Percentiles rank a stretch among this genome's conserved stretches.
Conservation (phyloP, 1,140 invertebrate species). For the Platyura marginata region DNA sequence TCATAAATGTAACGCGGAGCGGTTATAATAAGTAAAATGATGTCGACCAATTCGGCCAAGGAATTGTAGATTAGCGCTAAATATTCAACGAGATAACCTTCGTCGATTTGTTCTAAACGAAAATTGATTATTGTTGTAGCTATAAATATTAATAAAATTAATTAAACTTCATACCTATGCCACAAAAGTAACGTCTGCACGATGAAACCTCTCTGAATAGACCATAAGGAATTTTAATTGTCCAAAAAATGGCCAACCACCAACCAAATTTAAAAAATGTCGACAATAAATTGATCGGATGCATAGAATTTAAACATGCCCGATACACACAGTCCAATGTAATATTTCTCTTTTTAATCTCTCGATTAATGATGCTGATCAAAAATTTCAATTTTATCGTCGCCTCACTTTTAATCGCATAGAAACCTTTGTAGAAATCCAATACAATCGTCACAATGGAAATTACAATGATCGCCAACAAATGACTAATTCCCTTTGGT, state of each 20-base stretch:
- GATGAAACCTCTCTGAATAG: no score
- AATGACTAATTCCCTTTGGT: slow-evolving; percentile 17
- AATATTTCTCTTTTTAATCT: slow-evolving; percentile 27
- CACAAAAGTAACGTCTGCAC: no score
- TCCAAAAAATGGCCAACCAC: no score
- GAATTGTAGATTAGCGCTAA: neutral
- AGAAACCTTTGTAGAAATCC: slow-evolving; percentile 28
- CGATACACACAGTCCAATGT: slow-evolving; percentile 26
- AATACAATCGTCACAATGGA: slow-evolving; percentile 34
- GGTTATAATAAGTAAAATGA: slow-evolving; percentile 24
- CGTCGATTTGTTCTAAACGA: no score
- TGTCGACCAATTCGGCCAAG: neutral
- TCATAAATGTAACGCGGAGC: slow-evolving; percentile 38
- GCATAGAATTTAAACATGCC: no score
- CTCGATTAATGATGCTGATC: slow-evolving; percentile 19
- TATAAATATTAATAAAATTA: no score
- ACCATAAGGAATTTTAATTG: no score
- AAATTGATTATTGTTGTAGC: no score
- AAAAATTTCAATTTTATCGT: slow-evolving; percentile 16
- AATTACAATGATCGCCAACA: slow-evolving; percentile 35
- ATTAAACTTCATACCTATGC: no score
- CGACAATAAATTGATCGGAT: no score
- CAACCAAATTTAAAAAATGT: no score
- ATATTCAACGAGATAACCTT: no score
- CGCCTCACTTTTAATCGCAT: slow-evolving; percentile 8